Conservation (phyloP, 2,113 vertebrate species). For the Ondatra zibethicus region DNA sequence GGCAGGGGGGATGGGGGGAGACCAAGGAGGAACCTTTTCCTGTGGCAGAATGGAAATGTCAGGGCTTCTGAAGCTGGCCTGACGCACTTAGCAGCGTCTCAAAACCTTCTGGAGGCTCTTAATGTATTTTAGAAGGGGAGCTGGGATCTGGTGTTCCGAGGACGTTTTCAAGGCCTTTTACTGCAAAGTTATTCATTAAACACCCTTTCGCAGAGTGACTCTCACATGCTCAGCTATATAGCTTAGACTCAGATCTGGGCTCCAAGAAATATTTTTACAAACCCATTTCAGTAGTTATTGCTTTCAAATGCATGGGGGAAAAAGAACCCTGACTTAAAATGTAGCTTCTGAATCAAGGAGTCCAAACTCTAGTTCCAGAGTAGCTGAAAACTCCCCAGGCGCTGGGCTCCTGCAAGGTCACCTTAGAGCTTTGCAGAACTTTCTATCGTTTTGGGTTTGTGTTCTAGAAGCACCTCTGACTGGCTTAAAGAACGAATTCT, state of each 20-base stretch:
- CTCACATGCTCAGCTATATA: conserved; percentile 59
- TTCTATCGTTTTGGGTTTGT: not conserved
- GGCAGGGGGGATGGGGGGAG: not conserved
- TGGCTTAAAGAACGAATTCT: conserved; percentile 59
- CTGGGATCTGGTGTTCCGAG: conserved; percentile 78
- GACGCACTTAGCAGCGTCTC: conserved; percentile 67
- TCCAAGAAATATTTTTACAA: conserved; percentile 14
- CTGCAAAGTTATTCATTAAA: conserved; percentile 82
- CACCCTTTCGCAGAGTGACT: conserved; percentile 72
- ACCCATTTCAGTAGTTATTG: conserved; percentile 12
- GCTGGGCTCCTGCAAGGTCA: not conserved
- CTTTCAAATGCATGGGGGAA: conserved; percentile 27
- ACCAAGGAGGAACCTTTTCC: conserved; percentile 32
- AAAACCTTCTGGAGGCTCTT: conserved; percentile 77
- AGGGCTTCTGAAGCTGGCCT: conserved; percentile 79
- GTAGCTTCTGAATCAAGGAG: not conserved
- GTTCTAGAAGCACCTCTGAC: conserved; percentile 30
- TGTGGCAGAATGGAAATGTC: conserved; percentile 21
- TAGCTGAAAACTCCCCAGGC: not conserved
- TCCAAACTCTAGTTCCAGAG: not conserved
- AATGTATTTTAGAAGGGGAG: conserved; percentile 82
- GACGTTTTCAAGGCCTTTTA: conserved; percentile 76
- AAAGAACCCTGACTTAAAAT: not conserved
- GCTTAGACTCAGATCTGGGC: conserved; percentile 45
- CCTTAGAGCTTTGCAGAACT: not conserved